A percentile compares a stretch with the other conserved stretches of the same genome.
phyloP scores from a whole-genome alignment of 2,888 invertebrate genomes.

The Mythimna vitellina region DNA sequence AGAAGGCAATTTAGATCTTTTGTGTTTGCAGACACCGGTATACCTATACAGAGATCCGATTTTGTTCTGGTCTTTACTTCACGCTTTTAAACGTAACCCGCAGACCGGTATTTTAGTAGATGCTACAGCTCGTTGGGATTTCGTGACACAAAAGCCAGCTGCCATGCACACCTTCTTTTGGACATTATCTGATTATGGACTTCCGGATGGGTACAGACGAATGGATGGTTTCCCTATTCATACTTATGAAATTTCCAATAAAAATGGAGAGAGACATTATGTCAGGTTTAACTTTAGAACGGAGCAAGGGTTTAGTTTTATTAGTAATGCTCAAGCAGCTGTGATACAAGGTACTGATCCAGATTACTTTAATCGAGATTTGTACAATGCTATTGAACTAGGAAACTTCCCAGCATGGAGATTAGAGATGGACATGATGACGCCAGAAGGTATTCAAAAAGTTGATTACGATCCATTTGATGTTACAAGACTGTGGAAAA shows the following conservation, averaged over 20 bases:
- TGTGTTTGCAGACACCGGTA: slow-evolving; percentile 89
- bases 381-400: slow-evolving; percentile 95
- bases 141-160: slow-evolving; percentile 90
- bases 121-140: slow-evolving; percentile 86
- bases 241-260: slow-evolving; percentile 96
- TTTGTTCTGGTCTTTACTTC: slow-evolving; percentile 88
- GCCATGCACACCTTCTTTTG: slow-evolving; percentile 93
- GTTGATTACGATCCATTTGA: slow-evolving; percentile 85
- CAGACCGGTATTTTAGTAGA: slow-evolving; percentile 73
- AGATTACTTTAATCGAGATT: slow-evolving; percentile 95
- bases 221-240: slow-evolving; percentile 98
- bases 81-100: slow-evolving; percentile 90
- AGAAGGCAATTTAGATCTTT: slow-evolving; percentile 73
- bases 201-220: slow-evolving; percentile 95
- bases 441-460: slow-evolving; percentile 77
- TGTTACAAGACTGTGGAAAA: slow-evolving; percentile 83
- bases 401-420: slow-evolving; percentile 89
- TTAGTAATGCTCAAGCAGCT: slow-evolving; percentile 91
- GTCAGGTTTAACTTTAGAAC: slow-evolving; percentile 97
- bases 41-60: slow-evolving; percentile 89
- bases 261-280: slow-evolving; percentile 92
- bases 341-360: slow-evolving; percentile 93
- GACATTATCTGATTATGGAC: slow-evolving; percentile 95
- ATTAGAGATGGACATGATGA: slow-evolving; percentile 83
- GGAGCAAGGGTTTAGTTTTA: slow-evolving; percentile 93